phyloP scores from a whole-genome alignment of 2,113 vertebrate genomes.

The Hypomesus transpacificus region DNA sequence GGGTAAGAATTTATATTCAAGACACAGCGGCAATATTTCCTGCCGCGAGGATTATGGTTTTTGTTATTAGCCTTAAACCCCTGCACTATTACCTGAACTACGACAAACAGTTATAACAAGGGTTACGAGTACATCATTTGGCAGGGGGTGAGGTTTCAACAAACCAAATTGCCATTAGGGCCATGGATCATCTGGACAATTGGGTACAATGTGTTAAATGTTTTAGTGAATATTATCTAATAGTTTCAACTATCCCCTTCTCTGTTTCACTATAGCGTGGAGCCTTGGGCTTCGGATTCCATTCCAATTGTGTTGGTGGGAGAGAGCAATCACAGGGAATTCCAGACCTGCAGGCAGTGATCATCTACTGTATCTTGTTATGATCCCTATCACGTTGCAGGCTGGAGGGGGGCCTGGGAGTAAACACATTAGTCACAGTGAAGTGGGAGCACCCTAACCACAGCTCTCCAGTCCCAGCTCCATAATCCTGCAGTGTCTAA shows the following conservation, averaged over 20 bases:
- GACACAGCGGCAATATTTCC: slow-evolving; percentile 46
- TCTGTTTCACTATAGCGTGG: neutral
- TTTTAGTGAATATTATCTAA: neutral
- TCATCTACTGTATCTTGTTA: slow-evolving; percentile 47
- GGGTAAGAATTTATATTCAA: slow-evolving; percentile 48
- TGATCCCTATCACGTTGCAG: slow-evolving; percentile 50
- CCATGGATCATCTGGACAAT: neutral
- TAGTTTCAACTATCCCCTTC: neutral
- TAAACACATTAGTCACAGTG: slow-evolving; percentile 57
- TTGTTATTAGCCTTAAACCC: slow-evolving; percentile 37
- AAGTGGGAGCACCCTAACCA: slow-evolving; percentile 37
- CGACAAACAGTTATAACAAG: too few relatives aligned
- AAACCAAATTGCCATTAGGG: neutral
- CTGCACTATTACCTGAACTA: slow-evolving; percentile 20
- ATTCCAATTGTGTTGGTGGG: neutral
- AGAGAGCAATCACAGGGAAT: slow-evolving; percentile 50
- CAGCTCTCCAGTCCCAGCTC: slow-evolving; percentile 15
- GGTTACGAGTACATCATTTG: neutral
- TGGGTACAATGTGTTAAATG: neutral
- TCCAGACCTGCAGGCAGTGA: slow-evolving; percentile 39
- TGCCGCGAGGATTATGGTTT: slow-evolving; percentile 28
- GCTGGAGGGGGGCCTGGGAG: slow-evolving; percentile 42
- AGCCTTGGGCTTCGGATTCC: slow-evolving; percentile 53
- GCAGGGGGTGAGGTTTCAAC: neutral
- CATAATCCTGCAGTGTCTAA: neutral